Percentiles rank a stretch among this genome's conserved stretches.
These are phyloP conservation scores for Caenorhabditis inopinata DNA, from an alignment of 1,140 invertebrate genomes.

Conservation along the genomic window DNA sequence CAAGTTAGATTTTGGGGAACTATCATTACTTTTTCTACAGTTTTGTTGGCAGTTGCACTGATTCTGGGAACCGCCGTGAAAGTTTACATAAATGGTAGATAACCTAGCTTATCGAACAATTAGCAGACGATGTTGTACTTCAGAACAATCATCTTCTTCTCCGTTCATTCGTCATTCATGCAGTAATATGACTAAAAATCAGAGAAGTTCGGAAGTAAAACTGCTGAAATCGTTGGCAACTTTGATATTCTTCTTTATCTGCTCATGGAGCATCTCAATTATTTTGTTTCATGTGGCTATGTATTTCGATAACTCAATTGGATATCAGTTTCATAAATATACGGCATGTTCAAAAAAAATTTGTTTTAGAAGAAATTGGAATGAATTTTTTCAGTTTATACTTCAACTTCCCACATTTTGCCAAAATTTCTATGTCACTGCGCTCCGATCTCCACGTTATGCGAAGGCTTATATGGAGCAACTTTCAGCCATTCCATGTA, in stretches of 20 bases:
- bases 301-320: conserved; percentile 17
- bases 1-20: conserved; percentile 11
- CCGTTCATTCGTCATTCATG: neutral
- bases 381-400: neutral
- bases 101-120: neutral
- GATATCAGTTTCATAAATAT: conserved; percentile 13
- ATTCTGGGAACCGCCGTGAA: neutral
- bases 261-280: neutral
- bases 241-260: conserved; percentile 9
- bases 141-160: neutral
- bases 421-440: conserved; percentile 2
- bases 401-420: conserved; percentile 15
- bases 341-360: neutral
- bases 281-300: conserved; percentile 16
- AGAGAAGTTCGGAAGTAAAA: conserved; percentile 9
- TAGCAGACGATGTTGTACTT: no score
- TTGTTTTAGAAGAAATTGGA: no score
- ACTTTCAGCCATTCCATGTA: neutral
- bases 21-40: conserved; percentile 5
- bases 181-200: neutral
- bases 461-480: neutral
- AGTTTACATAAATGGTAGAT: neutral
- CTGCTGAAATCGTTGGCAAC: neutral
- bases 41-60: neutral
- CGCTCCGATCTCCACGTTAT: neutral